Evolutionary conservation across 2,113 vertebrate species (phyloP).

Genomic region (Benitochromis conjunctus): DNA sequence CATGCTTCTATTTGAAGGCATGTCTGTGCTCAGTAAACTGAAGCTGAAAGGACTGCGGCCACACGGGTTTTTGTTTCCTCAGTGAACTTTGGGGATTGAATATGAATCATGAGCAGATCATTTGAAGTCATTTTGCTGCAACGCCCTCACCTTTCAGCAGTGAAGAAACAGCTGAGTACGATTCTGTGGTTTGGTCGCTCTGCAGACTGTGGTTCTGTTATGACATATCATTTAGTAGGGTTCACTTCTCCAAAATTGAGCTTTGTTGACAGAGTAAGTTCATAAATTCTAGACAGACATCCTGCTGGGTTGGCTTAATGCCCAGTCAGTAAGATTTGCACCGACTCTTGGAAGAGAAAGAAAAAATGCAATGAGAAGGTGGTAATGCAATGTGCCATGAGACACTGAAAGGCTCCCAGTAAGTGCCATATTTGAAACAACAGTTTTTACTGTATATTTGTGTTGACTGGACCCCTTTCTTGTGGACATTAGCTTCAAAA

Average conservation of each 20-base stretch:
- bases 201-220: neutral
- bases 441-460: neutral
- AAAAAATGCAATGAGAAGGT: neutral
- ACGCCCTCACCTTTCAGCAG: neutral
- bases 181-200: neutral
- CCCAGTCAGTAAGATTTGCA: neutral
- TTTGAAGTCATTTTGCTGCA: neutral
- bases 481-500: neutral
- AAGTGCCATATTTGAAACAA: neutral
- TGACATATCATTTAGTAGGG: slow-evolving; percentile 3
- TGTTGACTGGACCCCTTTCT: neutral
- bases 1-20: neutral
- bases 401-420: neutral
- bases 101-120: neutral
- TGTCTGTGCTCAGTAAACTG: neutral
- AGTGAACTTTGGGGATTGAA: neutral
- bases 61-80: neutral
- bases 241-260: neutral
- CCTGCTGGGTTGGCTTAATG: neutral
- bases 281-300: slow-evolving; percentile 26
- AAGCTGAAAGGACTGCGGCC: neutral
- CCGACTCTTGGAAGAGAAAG: neutral
- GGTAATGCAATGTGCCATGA: neutral
- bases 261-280: neutral
- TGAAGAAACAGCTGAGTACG: neutral